These are phyloP conservation scores for Yponomeuta sedellus DNA, from an alignment of 2,888 invertebrate species.

Conservation along the genomic window DNA sequence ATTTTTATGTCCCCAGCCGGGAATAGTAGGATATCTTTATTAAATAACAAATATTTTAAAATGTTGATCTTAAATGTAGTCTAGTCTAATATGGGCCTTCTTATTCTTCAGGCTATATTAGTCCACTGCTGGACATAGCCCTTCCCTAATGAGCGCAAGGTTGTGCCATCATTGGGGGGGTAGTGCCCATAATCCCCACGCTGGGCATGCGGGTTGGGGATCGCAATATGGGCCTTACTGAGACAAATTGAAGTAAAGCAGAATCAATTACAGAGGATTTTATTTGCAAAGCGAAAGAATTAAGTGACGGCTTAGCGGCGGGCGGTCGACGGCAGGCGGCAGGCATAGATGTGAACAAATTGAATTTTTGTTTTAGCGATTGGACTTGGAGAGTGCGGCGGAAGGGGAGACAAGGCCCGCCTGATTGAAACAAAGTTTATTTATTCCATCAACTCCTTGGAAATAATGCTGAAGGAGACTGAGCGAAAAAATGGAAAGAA, in stretches of 20 bases:
- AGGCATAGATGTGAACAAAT: slow-evolving; percentile 45
- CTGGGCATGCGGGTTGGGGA: too few relatives aligned
- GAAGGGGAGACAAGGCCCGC: slow-evolving; percentile 11
- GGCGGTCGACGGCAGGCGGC: slow-evolving; percentile 20
- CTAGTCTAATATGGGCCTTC: slow-evolving; percentile 31
- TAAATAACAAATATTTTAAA: too few relatives aligned
- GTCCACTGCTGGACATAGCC: too few relatives aligned
- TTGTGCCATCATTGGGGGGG: too few relatives aligned
- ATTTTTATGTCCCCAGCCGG: too few relatives aligned
- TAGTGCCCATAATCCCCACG: too few relatives aligned
- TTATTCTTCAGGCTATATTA: too few relatives aligned
- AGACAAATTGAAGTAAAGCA: slow-evolving; percentile 74
- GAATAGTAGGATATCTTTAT: too few relatives aligned
- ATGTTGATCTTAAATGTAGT: too few relatives aligned
- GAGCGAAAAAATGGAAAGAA: background rate
- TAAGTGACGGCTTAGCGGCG: slow-evolving; percentile 56
- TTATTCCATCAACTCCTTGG: background rate
- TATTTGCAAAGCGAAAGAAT: slow-evolving; percentile 67
- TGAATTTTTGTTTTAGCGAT: slow-evolving; percentile 61
- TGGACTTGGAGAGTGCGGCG: slow-evolving; percentile 17
- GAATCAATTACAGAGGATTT: slow-evolving; percentile 73
- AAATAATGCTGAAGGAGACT: background rate
- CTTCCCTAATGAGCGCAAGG: too few relatives aligned
- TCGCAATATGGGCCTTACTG: slow-evolving; percentile 51
- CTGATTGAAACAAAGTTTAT: slow-evolving; percentile 15